Evolutionary conservation across 92 coral and sea anemone species (phyloP), one percentile per base, ranked within the genome.

Genomic region (Palythoa grandis): DNA sequence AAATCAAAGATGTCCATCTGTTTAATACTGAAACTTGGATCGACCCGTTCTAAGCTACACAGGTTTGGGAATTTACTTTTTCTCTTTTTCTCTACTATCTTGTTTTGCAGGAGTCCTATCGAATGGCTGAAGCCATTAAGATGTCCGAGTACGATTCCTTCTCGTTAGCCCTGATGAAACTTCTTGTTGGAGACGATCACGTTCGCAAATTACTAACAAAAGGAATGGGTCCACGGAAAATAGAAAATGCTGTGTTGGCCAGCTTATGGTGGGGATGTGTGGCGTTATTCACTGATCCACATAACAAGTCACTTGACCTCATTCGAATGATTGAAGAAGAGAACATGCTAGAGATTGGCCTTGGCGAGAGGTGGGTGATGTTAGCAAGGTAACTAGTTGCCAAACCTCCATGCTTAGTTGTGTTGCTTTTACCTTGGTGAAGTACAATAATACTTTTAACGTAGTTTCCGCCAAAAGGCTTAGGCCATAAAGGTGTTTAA

Each of bases 261-360:
- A 89, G 90, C 70, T 90, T 95, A 78, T 96, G 98, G 39, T 96
- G 98, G 98, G 98, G 95, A 76, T 89, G 98, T 37, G 96, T 92
- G n/a, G 92, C 98, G 5, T 89, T 96, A 65, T 88, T 96, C 15
- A 91, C 93, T 72, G 98, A 96, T 86, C 98, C 98, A 1, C 92
- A 96, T 63, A 92, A 88, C 80, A 96, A 88, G 86, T 92, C 96
- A 47, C 88, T 96, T 90, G 96, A 91, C 73, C 89, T 94, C 70
- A 90, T 96, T 38, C 91, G 98, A 88, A 88, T 86, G 89, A 76
- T 96, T 63, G 94, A 92, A 86, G 91, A 93, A 47, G 93, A 92
- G 20, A 91, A 92, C 52, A 43, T 96, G 56, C 43, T 96, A 74
- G 98, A 96, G 83, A 86, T 96, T 52, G 98, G 94, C 66, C 91